These are phyloP conservation scores for Arbacia lixula DNA, from an alignment of 53 echinoderm and acorn worm genomes.

Conservation along the genomic window DNA sequence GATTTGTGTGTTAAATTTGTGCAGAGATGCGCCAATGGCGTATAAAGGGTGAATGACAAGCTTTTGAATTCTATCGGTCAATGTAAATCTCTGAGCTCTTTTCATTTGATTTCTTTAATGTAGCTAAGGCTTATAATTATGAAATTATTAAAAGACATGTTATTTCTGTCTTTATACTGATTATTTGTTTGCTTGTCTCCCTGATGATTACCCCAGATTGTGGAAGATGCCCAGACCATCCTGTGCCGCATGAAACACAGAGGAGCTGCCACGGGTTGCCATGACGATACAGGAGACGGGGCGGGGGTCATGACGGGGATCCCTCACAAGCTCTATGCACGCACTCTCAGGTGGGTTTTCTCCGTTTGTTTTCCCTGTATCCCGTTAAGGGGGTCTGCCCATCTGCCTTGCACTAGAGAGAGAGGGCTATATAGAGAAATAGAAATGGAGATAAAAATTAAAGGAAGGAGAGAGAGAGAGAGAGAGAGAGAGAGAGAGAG, in stretches of 20 bases:
- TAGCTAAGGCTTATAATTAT: neutral
- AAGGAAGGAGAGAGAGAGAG: neutral
- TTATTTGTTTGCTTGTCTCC: constrained; percentile 8
- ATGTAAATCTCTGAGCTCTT: too few relatives aligned
- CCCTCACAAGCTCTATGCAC: constrained; percentile 82
- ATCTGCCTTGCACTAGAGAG: too few relatives aligned
- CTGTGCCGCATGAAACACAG: constrained; percentile 93
- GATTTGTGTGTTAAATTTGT: too few relatives aligned
- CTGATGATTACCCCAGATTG: too few relatives aligned
- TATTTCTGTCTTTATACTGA: neutral
- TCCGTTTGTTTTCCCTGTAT: too few relatives aligned
- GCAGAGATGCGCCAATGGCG: too few relatives aligned
- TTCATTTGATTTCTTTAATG: neutral
- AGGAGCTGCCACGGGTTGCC: constrained; percentile 86
- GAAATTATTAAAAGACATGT: neutral
- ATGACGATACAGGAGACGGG: constrained; percentile 90
- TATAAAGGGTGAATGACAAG: too few relatives aligned
- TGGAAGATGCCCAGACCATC: constrained; percentile 83
- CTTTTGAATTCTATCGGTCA: too few relatives aligned
- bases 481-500: neutral
- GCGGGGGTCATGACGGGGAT: constrained; percentile 91
- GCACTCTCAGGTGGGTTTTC: constrained; percentile 71
- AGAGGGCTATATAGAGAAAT: neutral
- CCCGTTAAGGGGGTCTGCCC: too few relatives aligned
- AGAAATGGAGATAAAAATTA: neutral